Evolutionary conservation across 2,888 invertebrate species (phyloP).

Genomic region (Ellobium chinense): DNA sequence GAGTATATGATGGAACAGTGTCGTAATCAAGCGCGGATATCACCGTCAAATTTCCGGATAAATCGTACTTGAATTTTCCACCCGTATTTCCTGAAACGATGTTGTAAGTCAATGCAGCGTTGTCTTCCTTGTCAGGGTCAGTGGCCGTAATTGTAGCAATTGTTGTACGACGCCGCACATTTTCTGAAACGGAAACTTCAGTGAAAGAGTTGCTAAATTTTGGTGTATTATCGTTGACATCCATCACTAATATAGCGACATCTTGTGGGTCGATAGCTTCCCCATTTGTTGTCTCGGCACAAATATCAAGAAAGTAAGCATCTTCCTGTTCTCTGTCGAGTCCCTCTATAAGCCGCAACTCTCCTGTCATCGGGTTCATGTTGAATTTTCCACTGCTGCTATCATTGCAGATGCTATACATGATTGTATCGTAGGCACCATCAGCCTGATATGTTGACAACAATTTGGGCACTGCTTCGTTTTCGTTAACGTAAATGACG

Average conservation of each 20-base stretch:
- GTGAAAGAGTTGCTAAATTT: neutral
- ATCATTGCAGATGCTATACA: slow-evolving; percentile 12
- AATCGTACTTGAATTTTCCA: slow-evolving; percentile 23
- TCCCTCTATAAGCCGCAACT: neutral
- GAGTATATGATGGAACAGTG: neutral
- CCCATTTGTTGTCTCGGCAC: slow-evolving; percentile 13
- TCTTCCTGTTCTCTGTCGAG: slow-evolving; percentile 33
- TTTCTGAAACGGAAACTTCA: slow-evolving; percentile 1
- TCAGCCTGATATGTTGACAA: slow-evolving; percentile 6
- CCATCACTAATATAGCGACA: slow-evolving; percentile 6
- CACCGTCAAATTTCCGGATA: slow-evolving; percentile 33
- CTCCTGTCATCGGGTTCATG: slow-evolving; percentile 9
- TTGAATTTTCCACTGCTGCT: neutral
- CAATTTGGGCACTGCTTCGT: neutral
- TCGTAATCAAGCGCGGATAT: slow-evolving; percentile 26
- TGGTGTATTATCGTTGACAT: slow-evolving; percentile 27
- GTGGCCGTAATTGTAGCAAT: slow-evolving; percentile 54
- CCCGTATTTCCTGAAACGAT: slow-evolving; percentile 59
- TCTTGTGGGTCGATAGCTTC: neutral
- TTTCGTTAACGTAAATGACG: neutral
- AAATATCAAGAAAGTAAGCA: neutral
- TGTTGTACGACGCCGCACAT: neutral
- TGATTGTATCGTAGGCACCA: neutral
- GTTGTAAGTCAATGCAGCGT: slow-evolving; percentile 54
- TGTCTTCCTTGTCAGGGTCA: slow-evolving; percentile 61